Evolutionary conservation across 2,797 vertebrate species (phyloP).

Genomic region (Coregonus ussuriensis): DNA sequence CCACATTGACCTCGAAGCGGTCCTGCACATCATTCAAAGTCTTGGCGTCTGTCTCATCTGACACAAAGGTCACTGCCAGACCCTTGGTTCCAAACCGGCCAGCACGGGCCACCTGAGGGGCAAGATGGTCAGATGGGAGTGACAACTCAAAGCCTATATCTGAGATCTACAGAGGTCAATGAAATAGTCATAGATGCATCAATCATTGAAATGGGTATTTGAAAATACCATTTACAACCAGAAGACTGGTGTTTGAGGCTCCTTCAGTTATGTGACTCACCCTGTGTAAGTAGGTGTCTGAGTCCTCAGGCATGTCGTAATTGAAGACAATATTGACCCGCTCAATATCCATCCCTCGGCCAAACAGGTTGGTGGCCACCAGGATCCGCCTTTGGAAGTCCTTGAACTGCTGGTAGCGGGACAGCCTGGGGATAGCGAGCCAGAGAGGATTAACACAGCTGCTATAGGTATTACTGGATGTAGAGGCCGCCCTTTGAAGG

Average conservation of each 20-base stretch:
- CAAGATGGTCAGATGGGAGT: not conserved
- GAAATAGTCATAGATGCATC: not conserved
- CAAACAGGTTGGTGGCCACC: conserved; percentile 89
- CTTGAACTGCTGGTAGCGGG: conserved; percentile 90
- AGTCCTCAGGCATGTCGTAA: conserved; percentile 92
- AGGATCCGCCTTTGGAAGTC: conserved; percentile 89
- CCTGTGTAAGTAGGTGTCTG: conserved; percentile 88
- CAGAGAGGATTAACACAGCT: conserved; percentile 16
- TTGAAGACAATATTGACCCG: conserved; percentile 91
- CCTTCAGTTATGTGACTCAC: conserved; percentile 77
- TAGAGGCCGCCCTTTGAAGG: conserved; percentile 18
- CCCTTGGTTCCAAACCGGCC: conserved; percentile 88
- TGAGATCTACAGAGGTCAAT: not conserved
- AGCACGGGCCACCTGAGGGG: conserved; percentile 82
- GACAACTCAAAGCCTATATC: not conserved
- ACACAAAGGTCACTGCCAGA: conserved; percentile 86
- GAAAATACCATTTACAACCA: not conserved
- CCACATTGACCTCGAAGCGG: conserved; percentile 89
- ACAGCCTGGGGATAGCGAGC: conserved; percentile 68
- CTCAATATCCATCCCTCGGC: conserved; percentile 89
- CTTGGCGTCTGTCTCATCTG: conserved; percentile 85
- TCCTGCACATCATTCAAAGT: conserved; percentile 89
- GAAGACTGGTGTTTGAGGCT: not conserved
- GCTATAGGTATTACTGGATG: conserved; percentile 22
- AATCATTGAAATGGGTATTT: not conserved